Conservation (phyloP, 2,797 vertebrate species). For the Mastacembelus armatus region DNA sequence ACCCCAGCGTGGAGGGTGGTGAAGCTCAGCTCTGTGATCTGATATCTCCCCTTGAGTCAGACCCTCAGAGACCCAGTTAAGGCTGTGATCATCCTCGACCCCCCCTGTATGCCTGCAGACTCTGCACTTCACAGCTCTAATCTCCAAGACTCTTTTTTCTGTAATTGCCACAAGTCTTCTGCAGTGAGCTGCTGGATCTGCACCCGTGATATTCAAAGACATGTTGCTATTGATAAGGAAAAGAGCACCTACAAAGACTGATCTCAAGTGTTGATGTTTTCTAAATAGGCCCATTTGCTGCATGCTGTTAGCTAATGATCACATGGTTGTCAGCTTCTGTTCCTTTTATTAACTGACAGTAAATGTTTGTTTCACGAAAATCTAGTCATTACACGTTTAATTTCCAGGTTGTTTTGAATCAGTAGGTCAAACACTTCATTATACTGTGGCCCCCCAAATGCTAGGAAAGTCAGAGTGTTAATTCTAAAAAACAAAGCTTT, state of each 20-base stretch:
- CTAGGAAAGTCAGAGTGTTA: neutral
- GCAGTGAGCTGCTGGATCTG: conserved; percentile 17
- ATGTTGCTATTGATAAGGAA: neutral
- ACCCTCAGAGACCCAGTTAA: conserved; percentile 40
- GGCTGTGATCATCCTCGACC: conserved; percentile 54
- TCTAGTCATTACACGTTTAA: conserved; percentile 14
- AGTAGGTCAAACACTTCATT: conserved; percentile 21
- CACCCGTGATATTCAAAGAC: conserved; percentile 14
- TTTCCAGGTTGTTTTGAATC: conserved; percentile 9
- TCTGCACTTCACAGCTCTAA: conserved; percentile 27
- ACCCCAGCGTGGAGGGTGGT: conserved; percentile 8
- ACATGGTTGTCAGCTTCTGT: neutral
- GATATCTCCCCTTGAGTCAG: conserved; percentile 30
- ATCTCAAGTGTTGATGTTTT: neutral
- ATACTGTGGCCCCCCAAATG: neutral
- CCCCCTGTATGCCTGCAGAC: conserved; percentile 17
- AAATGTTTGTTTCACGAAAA: neutral
- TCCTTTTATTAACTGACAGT: conserved; percentile 17
- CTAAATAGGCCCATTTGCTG: conserved; percentile 1
- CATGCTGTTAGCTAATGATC: conserved; percentile 9
- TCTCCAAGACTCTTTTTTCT: conserved; percentile 2
- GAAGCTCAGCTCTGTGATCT: conserved; percentile 38
- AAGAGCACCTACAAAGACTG: neutral
- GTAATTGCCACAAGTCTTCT: conserved; percentile 33
- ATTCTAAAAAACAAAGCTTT: conserved; percentile 20